These are phyloP conservation scores for Clarias platycephalus DNA, from an alignment of 2,797 vertebrate genomes.

Conservation along the genomic window DNA sequence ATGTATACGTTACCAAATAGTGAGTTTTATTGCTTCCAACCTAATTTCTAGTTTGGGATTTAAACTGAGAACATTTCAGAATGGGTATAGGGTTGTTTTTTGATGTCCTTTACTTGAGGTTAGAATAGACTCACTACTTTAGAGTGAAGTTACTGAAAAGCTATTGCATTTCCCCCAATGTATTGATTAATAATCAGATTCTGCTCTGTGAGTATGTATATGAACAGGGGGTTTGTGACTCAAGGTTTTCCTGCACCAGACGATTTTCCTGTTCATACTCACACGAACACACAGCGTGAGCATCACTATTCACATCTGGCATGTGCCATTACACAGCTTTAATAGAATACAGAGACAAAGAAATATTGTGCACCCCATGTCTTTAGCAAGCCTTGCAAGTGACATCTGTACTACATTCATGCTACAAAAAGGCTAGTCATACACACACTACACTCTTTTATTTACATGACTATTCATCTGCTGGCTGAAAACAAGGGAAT, in stretches of 20 bases:
- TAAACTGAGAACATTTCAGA: background rate
- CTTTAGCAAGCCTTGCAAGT: constrained; percentile 31
- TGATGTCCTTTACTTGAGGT: background rate
- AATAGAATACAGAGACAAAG: constrained; percentile 40
- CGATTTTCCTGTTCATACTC: background rate
- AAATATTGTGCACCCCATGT: constrained; percentile 17
- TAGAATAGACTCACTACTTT: background rate
- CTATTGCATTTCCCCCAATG: background rate
- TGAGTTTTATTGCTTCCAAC: background rate
- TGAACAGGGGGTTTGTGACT: background rate
- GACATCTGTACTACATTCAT: constrained; percentile 41
- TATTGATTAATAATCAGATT: background rate
- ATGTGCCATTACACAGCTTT: constrained; percentile 26
- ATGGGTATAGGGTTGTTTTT: background rate
- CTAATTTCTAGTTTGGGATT: background rate
- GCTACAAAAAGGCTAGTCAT: constrained; percentile 45
- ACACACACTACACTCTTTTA: background rate
- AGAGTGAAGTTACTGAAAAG: background rate
- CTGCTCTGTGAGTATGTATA: background rate
- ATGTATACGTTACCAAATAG: background rate
- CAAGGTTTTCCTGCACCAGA: background rate
- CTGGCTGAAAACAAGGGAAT: background rate
- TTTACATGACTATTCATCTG: background rate
- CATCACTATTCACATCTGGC: constrained; percentile 39
- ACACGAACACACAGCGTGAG: constrained; percentile 1